Evolutionary conservation across 2,113 vertebrate species (phyloP).

Genomic region (Phoenicopterus ruber): DNA sequence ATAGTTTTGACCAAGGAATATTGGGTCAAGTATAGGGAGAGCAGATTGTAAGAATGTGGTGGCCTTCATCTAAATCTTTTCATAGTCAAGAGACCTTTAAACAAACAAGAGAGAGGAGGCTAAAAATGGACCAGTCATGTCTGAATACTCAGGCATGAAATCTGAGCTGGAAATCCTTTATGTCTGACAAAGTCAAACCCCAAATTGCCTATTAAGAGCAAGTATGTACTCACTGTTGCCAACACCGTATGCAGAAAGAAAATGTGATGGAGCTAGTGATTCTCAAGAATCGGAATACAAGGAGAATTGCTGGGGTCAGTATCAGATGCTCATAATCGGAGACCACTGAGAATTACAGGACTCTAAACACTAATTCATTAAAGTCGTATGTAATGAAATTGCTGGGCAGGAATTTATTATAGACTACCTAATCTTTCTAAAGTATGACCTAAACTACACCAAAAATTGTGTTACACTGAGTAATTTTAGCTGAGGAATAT

Average conservation of each 20-base stretch:
- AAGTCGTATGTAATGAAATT: background rate
- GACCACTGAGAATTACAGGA: background rate
- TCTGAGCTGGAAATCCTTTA: background rate
- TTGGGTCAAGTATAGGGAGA: background rate
- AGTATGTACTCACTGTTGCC: background rate
- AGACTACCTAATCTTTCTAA: background rate
- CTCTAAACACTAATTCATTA: background rate
- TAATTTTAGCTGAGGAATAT: background rate
- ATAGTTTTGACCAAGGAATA: background rate
- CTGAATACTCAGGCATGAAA: background rate
- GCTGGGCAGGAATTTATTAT: background rate
- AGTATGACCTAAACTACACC: background rate
- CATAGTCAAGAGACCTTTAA: background rate
- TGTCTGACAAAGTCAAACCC: rapidly evolving
- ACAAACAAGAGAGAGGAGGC: background rate
- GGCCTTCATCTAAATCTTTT: background rate
- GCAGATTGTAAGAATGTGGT: background rate
- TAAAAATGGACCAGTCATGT: background rate
- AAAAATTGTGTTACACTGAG: background rate
- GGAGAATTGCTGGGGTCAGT: background rate
- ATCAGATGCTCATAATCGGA: background rate
- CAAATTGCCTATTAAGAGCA: background rate
- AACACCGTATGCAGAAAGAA: background rate
- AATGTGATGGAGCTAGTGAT: background rate
- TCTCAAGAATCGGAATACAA: background rate